Evolutionary conservation across 2,797 vertebrate species (phyloP).

Genomic region (Lagodon rhomboides): DNA sequence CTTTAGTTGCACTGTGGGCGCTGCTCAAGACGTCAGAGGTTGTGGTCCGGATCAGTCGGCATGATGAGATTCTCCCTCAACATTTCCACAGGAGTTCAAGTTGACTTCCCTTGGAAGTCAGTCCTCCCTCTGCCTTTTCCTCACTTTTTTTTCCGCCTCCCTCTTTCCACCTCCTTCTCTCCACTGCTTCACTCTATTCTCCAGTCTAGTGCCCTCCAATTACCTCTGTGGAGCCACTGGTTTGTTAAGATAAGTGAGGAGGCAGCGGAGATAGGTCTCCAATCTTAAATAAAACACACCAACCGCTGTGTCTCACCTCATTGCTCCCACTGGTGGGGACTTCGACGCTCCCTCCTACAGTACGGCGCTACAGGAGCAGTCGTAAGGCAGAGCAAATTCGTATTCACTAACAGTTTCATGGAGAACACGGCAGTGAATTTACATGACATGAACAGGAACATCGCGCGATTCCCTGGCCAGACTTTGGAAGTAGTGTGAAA

Average conservation of each 20-base stretch:
- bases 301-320: slow-evolving; percentile 76
- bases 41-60: slow-evolving; percentile 1
- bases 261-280: slow-evolving; percentile 76
- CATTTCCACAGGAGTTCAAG: slow-evolving; percentile 53
- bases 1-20: slow-evolving; percentile 2
- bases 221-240: slow-evolving; percentile 80
- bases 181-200: slow-evolving; percentile 73
- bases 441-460: slow-evolving; percentile 60
- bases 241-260: slow-evolving; percentile 85
- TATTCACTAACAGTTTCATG: slow-evolving; percentile 63
- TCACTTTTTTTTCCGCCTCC: slow-evolving; percentile 26
- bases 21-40: slow-evolving; percentile 26
- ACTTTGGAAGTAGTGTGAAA: slow-evolving; percentile 40
- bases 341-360: slow-evolving; percentile 58
- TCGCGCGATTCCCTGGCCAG: slow-evolving; percentile 41
- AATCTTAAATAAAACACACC: slow-evolving; percentile 83
- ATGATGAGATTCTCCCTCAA: slow-evolving; percentile 30
- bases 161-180: slow-evolving; percentile 48
- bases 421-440: slow-evolving; percentile 57
- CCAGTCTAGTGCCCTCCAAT: slow-evolving; percentile 83
- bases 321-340: slow-evolving; percentile 69
- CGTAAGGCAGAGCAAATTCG: slow-evolving; percentile 59
- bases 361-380: slow-evolving; percentile 46
- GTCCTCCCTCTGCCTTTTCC: slow-evolving; percentile 43
- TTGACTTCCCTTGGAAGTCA: slow-evolving; percentile 61